A percentile compares a stretch with the other conserved stretches of the same genome.
phyloP scores from a whole-genome alignment of 1,140 invertebrate genomes.

The Dendroctonus valens region DNA sequence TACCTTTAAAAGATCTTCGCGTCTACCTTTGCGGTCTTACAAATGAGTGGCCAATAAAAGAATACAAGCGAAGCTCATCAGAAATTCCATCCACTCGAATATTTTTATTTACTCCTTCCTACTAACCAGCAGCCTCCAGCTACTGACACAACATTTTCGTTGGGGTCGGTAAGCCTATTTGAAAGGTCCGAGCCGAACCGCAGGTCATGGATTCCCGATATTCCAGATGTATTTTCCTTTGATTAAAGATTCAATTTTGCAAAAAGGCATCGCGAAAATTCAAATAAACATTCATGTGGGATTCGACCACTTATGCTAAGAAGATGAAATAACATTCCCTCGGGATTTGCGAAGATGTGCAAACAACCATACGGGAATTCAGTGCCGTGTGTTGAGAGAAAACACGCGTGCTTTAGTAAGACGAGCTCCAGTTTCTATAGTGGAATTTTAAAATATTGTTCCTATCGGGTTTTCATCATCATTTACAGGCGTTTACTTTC shows the following conservation, averaged over 20 bases:
- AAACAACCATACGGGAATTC: conserved; percentile 14
- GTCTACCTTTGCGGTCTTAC: background rate
- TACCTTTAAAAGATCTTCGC: background rate
- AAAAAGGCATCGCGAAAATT: conserved; percentile 25
- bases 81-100: conserved; percentile 20
- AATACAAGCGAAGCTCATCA: conserved; percentile 12
- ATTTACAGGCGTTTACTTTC: too few relatives aligned
- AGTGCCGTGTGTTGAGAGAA: conserved; percentile 3
- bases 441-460: too few relatives aligned
- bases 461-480: too few relatives aligned
- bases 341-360: conserved; percentile 22
- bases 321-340: conserved; percentile 31
- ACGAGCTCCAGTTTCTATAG: too few relatives aligned
- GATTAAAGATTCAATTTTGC: conserved; percentile 31
- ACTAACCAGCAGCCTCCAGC: background rate
- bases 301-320: conserved; percentile 28
- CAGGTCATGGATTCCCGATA: conserved; percentile 7
- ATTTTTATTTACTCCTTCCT: conserved; percentile 15
- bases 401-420: background rate
- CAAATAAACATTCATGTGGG: conserved; percentile 26
- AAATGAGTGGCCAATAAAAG: conserved; percentile 5
- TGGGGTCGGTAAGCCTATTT: conserved; percentile 21
- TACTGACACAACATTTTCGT: conserved; percentile 26
- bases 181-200: conserved; percentile 22
- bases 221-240: conserved; percentile 23